Conservation (phyloP, 2,797 vertebrate genomes). For the Tenualosa ilisha region DNA sequence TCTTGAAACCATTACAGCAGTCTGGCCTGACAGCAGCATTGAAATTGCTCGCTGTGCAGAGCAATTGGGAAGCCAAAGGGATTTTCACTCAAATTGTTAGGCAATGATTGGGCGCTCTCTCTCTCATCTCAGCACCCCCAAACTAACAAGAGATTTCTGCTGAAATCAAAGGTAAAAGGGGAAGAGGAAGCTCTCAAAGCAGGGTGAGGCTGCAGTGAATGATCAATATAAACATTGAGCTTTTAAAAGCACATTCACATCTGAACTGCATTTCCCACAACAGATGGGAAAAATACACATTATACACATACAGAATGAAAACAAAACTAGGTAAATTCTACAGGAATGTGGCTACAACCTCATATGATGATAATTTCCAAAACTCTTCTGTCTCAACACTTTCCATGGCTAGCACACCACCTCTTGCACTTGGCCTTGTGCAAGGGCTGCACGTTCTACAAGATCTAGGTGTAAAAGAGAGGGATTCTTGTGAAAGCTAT, state of each 20-base stretch:
- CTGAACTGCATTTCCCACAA: not conserved
- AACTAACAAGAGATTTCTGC: constrained; percentile 21
- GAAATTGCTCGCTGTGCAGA: constrained; percentile 39
- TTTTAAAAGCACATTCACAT: constrained; percentile 6
- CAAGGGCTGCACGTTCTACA: not conserved
- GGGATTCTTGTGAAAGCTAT: constrained; percentile 66
- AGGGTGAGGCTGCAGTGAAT: not conserved
- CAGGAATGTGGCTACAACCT: too few relatives aligned
- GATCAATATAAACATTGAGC: constrained; percentile 17
- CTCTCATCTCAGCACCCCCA: constrained; percentile 14
- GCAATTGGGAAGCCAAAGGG: constrained; percentile 38
- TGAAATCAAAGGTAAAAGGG: constrained; percentile 19
- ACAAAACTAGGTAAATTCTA: not conserved
- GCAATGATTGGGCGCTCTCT: constrained; percentile 33
- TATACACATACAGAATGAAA: not conserved
- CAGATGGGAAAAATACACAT: not conserved
- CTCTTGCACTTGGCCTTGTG: not conserved
- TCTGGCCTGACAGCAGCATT: constrained; percentile 42
- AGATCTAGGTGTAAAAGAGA: constrained; percentile 28
- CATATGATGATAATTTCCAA: not conserved
- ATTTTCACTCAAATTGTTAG: constrained; percentile 44
- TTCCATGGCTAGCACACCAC: not conserved
- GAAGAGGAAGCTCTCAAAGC: not conserved
- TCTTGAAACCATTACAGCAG: constrained; percentile 43
- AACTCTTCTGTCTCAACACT: not conserved